Evolutionary conservation across 2,797 vertebrate genomes (phyloP).

Genomic region (Leptoclinus maculatus): DNA sequence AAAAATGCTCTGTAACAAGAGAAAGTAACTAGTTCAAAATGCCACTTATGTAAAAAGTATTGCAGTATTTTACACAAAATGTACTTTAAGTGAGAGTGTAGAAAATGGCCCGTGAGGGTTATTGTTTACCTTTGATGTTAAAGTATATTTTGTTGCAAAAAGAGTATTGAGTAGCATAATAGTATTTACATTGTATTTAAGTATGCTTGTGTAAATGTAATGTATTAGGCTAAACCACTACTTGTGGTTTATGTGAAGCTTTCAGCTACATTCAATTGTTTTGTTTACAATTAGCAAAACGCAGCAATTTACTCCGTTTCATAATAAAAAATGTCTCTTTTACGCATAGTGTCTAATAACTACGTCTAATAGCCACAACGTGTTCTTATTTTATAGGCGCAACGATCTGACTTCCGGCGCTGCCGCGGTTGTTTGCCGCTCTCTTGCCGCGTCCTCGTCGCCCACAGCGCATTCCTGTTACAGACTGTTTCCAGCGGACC

Average conservation of each 20-base stretch:
- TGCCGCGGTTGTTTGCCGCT: constrained; percentile 3
- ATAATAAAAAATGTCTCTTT: background rate
- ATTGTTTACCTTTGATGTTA: background rate
- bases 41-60: background rate
- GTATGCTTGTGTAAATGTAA: background rate
- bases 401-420: constrained; percentile 21
- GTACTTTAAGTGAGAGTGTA: background rate
- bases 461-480: constrained; percentile 64
- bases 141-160: background rate
- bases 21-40: background rate
- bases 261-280: background rate
- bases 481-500: constrained; percentile 25
- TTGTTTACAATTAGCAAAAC: no score
- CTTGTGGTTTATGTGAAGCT: background rate
- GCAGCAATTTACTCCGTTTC: background rate
- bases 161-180: no score
- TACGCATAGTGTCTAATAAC: background rate
- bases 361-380: background rate
- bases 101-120: background rate
- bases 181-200: background rate
- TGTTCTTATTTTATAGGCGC: constrained; percentile 50
- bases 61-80: background rate
- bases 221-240: background rate
- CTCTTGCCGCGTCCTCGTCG: constrained; percentile 10
- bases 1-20: background rate